Evolutionary conservation across 2,888 invertebrate genomes (phyloP).

Genomic region (Drosophila anceps): DNA sequence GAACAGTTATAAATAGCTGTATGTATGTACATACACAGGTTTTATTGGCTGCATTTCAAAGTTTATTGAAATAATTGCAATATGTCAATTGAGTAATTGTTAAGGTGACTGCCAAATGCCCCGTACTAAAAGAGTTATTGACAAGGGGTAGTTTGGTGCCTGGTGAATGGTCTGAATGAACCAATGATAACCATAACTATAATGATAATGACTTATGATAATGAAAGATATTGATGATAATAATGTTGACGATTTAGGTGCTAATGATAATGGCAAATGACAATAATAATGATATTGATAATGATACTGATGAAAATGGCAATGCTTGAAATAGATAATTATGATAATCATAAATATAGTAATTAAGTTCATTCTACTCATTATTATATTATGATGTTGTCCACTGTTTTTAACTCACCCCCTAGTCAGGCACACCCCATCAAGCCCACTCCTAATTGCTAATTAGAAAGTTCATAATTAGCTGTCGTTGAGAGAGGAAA

Average conservation of each 20-base stretch:
- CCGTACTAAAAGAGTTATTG: too few species aligned
- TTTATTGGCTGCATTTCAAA: conserved; percentile 6
- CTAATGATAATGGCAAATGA: neutral
- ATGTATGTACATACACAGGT: neutral
- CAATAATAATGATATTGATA: neutral
- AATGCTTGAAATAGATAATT: neutral
- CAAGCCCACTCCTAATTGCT: neutral
- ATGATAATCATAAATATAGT: neutral
- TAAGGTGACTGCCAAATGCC: neutral
- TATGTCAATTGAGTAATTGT: conserved; percentile 10
- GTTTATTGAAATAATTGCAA: conserved; percentile 14
- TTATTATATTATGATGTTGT: neutral
- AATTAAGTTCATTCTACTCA: neutral
- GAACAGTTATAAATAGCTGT: conserved; percentile 31
- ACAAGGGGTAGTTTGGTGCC: neutral
- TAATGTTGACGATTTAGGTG: neutral
- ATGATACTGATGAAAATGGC: neutral
- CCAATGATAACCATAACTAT: too few species aligned
- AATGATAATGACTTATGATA: neutral
- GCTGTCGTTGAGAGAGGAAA: conserved; percentile 3
- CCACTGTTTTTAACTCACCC: neutral
- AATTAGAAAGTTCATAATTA: neutral
- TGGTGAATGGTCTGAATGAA: neutral
- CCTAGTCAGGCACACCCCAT: neutral
- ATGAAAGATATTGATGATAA: neutral